phyloP scores from a whole-genome alignment of 1,140 invertebrate genomes.

The Zaprionus ghesquierei region DNA sequence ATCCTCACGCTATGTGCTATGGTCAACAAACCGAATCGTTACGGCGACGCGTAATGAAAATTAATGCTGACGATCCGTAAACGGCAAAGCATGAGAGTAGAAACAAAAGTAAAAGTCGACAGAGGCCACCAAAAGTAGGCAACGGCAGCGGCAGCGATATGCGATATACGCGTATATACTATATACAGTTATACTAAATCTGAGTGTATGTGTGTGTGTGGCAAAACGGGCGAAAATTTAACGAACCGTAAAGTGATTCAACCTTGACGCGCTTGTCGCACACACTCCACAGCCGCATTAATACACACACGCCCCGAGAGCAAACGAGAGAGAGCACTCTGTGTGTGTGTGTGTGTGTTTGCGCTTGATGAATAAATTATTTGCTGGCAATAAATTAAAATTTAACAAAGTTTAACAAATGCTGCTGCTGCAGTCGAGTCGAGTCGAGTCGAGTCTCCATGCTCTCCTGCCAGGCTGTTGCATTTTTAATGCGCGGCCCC shows the following conservation, averaged over 20 bases:
- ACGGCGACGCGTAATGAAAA: slow-evolving; percentile 79
- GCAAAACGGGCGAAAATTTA: slow-evolving; percentile 60
- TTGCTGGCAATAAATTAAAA: slow-evolving; percentile 66
- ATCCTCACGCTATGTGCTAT: slow-evolving; percentile 45
- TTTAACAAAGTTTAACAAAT: slow-evolving; percentile 57
- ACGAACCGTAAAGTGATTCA: slow-evolving; percentile 78
- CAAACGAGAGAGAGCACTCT: slow-evolving; percentile 2
- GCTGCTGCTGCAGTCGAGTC: background rate
- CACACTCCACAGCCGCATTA: slow-evolving; percentile 43
- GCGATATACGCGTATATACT: background rate
- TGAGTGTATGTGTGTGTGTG: background rate
- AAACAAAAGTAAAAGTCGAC: slow-evolving; percentile 60
- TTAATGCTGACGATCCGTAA: slow-evolving; percentile 80
- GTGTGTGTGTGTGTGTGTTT: background rate
- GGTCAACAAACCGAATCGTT: slow-evolving; percentile 79
- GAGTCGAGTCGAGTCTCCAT: too few species aligned
- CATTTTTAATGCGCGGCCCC: slow-evolving; percentile 40
- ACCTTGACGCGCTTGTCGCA: slow-evolving; percentile 70
- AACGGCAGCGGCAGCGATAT: background rate
- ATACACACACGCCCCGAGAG: slow-evolving; percentile 29
- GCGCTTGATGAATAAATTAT: slow-evolving; percentile 70
- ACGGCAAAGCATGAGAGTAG: slow-evolving; percentile 42
- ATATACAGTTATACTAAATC: background rate
- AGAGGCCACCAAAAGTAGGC: background rate
- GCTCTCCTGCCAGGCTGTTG: slow-evolving; percentile 7